A percentile compares a stretch with the other conserved stretches of the same genome.
Conservation (phyloP, 2,888 invertebrate species). For the Hoplodrina ambigua region DNA sequence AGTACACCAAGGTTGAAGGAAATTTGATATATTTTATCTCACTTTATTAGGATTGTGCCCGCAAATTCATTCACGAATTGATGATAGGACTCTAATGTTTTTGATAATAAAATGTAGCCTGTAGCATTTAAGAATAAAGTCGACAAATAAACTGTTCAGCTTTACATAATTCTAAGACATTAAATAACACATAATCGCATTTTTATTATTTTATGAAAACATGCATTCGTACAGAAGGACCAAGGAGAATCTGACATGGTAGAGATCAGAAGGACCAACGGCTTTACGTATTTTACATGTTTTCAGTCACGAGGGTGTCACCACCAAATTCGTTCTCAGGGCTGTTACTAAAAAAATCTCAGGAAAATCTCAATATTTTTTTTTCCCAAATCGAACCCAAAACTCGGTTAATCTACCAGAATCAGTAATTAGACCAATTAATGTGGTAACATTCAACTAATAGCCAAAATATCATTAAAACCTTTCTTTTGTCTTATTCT, state of each 20-base stretch:
- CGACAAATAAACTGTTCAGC: too few relatives aligned
- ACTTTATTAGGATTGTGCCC: too few relatives aligned
- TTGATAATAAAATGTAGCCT: too few relatives aligned
- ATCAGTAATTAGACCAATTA: conserved; percentile 14
- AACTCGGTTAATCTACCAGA: background rate
- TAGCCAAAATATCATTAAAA: conserved; percentile 31
- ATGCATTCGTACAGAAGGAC: conserved; percentile 1
- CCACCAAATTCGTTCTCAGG: too few relatives aligned
- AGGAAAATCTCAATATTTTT: background rate
- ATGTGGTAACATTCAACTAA: conserved; percentile 14
- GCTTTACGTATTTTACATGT: too few relatives aligned
- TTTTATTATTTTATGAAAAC: background rate
- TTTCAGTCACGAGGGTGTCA: too few relatives aligned
- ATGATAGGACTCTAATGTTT: too few relatives aligned
- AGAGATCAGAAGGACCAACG: too few relatives aligned
- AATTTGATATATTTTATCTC: conserved; percentile 1
- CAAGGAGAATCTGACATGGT: background rate
- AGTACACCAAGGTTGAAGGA: conserved; percentile 14
- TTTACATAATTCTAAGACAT: background rate
- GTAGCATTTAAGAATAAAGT: too few relatives aligned
- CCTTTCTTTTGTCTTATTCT: conserved; percentile 28
- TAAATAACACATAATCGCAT: background rate
- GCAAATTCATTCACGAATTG: too few relatives aligned
- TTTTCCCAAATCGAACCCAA: background rate
- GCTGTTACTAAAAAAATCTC: background rate